These are phyloP conservation scores for Sylvicola fuscatus DNA, from an alignment of 2,888 invertebrate species.

Conservation along the genomic window DNA sequence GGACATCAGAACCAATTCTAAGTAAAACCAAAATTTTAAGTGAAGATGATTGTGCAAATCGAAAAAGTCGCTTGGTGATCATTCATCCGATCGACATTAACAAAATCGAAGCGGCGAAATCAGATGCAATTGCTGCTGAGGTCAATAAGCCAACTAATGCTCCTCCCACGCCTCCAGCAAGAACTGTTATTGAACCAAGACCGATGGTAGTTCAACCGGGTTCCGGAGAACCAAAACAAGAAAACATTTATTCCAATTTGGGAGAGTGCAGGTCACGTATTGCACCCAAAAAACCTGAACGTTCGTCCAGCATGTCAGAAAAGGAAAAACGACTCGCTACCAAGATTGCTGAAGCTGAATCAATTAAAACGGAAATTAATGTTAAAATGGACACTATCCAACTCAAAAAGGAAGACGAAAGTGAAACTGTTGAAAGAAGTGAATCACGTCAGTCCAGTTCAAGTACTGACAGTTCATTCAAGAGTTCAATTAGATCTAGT, in stretches of 20 bases:
- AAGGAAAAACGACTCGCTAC: slow-evolving; percentile 30
- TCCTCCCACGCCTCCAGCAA: slow-evolving; percentile 62
- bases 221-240: slow-evolving; percentile 37
- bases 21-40: background rate
- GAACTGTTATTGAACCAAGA: slow-evolving; percentile 41
- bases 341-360: too few species aligned
- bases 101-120: slow-evolving; percentile 32
- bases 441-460: too few species aligned
- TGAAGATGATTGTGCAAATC: slow-evolving; percentile 26
- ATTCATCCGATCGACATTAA: slow-evolving; percentile 76
- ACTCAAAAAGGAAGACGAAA: too few species aligned
- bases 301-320: slow-evolving; percentile 72
- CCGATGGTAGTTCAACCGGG: slow-evolving; percentile 39
- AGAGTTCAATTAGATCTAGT: too few species aligned
- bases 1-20: slow-evolving; percentile 28
- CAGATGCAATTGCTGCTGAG: slow-evolving; percentile 32
- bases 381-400: too few species aligned
- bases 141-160: slow-evolving; percentile 34
- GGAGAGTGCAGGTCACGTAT: slow-evolving; percentile 67
- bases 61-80: slow-evolving; percentile 60
- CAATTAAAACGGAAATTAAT: too few species aligned
- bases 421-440: too few species aligned
- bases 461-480: too few species aligned
- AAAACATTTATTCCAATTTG: slow-evolving; percentile 61
- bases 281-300: slow-evolving; percentile 64